Base-by-base conservation (phyloP, 1,140 invertebrate genomes). In the Diploscapter pachys region DNA sequence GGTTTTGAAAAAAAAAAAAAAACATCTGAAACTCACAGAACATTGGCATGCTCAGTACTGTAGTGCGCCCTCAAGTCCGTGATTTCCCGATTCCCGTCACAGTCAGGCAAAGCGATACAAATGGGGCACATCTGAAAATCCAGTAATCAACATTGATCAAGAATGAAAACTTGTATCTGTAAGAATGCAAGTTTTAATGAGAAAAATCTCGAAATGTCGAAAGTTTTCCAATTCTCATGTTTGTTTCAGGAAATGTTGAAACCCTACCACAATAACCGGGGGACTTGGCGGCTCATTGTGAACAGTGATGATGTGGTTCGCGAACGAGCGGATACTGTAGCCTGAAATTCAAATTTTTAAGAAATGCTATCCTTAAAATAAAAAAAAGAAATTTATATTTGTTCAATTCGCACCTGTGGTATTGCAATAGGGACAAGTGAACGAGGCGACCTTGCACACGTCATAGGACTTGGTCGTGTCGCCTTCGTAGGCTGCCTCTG, bases 371-470 rank as follows among this genome's bases (percentile, higher is more conserved):
- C 9, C 9, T 11, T 59, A 31, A 3, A 68, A 52, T 67, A 0
- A 13, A 67, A 67, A 53, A 67, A 67, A 67, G 55, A 54, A 53
- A 67, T 11, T n/a, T 4, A 48, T 53, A 2, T 11, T 51, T 59
- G 59, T 61, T 48, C 49, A 51, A 5, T 72, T 63, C 4, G 51
- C 3, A 48, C 65, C 52, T 3, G 49, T 9, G 11, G 61, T 6
- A 5, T 31, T 66, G 50, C 75, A 76, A 72, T 73, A 64, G 3
- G 75, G 75, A 67, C 75, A 76, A 2, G 68, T 72, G 51, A 71
- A 72, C 2, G 70, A 71, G n/a, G 52, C 57, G 13, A 76, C 72
- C 51, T 72, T 71, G 11, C 75, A 63, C 3, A 64, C 62, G 4
- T 71, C 69, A 55, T 76, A 76, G 52, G 56, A 31, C 56, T 63